Evolutionary conservation across 2,797 vertebrate genomes (phyloP), one percentile per base, ranked within the genome.

Genomic region (Triplophysa bombifrons): DNA sequence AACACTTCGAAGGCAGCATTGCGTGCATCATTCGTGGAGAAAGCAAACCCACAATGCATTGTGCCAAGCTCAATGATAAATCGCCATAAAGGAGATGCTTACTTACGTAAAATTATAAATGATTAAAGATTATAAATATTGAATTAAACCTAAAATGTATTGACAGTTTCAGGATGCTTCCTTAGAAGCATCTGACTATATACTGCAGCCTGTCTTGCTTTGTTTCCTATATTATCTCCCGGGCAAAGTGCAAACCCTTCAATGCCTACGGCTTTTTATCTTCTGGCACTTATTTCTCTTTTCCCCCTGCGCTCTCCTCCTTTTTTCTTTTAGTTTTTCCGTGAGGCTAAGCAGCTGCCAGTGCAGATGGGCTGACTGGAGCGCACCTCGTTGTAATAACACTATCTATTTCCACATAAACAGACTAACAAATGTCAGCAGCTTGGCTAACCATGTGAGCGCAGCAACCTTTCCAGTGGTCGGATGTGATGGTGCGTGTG

Each of bases 341-440:
- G 16, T 68, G 77, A 76, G 78, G 53, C 48, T 84, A 84, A 80
- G 81, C 92, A 90, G 90, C 89, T 91, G 89, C 84, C 85, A 48
- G 55, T 86, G 76, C 91, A 92, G 89, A 92, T 90, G 90, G 85
- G 67, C 44, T 46, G 85, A 81, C 76, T 82, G 84, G 75, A 86
- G 83, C 80, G 79, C 76, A 80, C 86, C 87, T 80, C 74, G 53
- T 82, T 87, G 79, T 84, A 74, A 77, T 72, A 85, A 85, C 74
- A 80, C 82, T 64, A 85, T 90, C 84, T 85, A 88, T 90, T 90
- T 90, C 80, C 65, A 86, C 84, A 80, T 83, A 89, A 86, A 78
- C 78, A 82, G 84, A 86, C 83, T 82, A 86, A 74, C 80, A 82
- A 85, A 84, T 82, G 86, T 82, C 84, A 86, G 64, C 53, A 46